Percentiles rank a stretch among this genome's conserved stretches.
Conservation (phyloP, 2,797 vertebrate species). For the Ctenochaetus hawaiiensis region DNA sequence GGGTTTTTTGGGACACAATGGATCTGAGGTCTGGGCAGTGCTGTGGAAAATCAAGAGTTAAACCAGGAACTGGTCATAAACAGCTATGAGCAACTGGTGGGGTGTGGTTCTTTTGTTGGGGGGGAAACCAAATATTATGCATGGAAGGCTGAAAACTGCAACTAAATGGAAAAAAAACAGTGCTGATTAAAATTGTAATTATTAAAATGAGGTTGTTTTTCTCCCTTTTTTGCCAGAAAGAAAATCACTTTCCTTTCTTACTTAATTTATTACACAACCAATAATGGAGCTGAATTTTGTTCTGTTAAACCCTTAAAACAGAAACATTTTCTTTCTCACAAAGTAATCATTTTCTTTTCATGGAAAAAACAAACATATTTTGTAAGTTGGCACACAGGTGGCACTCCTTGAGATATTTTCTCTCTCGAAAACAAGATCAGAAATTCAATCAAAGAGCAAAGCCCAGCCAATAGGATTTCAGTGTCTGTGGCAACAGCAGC, state of each 20-base stretch:
- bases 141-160: background rate
- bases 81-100: slow-evolving; percentile 52
- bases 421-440: slow-evolving; percentile 80
- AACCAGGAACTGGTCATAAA: slow-evolving; percentile 51
- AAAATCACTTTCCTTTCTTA: background rate
- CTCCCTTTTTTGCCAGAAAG: background rate
- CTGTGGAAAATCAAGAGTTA: slow-evolving; percentile 45
- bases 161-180: background rate
- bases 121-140: slow-evolving; percentile 23
- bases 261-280: slow-evolving; percentile 16
- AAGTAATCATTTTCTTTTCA: slow-evolving; percentile 34
- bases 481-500: slow-evolving; percentile 79
- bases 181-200: background rate
- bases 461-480: slow-evolving; percentile 74
- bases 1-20: background rate
- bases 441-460: slow-evolving; percentile 82
- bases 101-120: slow-evolving; percentile 65
- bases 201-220: background rate
- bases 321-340: slow-evolving; percentile 22
- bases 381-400: slow-evolving; percentile 78
- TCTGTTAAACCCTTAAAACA: slow-evolving; percentile 22
- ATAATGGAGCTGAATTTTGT: background rate
- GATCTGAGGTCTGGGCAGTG: background rate
- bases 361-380: slow-evolving; percentile 46
- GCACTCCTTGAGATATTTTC: slow-evolving; percentile 76